A percentile compares a stretch with the other conserved stretches of the same genome.
Evolutionary conservation across 2,888 invertebrate genomes (phyloP).

Genomic region (Trissoscelio sp.): DNA sequence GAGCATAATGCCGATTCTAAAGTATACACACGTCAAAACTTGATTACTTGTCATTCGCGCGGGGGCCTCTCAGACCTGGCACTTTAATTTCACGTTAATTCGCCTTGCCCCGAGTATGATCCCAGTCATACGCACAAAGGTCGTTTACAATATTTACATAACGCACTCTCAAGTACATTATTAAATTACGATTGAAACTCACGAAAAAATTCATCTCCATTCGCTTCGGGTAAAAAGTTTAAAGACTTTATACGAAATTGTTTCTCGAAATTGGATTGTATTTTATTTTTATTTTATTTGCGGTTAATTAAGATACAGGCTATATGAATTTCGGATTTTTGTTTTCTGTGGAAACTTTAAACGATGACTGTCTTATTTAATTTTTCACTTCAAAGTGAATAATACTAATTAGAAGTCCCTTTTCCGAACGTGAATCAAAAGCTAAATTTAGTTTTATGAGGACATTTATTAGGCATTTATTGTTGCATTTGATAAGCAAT

Average conservation of each 20-base stretch:
- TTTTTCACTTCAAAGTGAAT: too few relatives aligned
- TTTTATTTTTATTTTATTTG: neutral
- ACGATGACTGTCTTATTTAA: too few relatives aligned
- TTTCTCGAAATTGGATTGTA: neutral
- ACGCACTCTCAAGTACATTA: slow-evolving; percentile 30
- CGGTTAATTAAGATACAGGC: too few relatives aligned
- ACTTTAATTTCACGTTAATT: slow-evolving; percentile 64
- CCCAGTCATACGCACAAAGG: slow-evolving; percentile 35
- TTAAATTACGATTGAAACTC: slow-evolving; percentile 41
- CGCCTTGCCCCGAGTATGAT: slow-evolving; percentile 30
- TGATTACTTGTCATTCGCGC: slow-evolving; percentile 67
- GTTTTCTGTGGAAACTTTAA: too few relatives aligned
- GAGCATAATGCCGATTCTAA: slow-evolving; percentile 33
- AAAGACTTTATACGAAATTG: neutral
- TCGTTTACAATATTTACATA: slow-evolving; percentile 45
- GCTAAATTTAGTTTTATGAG: too few relatives aligned
- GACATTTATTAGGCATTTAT: too few relatives aligned
- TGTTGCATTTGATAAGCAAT: too few relatives aligned
- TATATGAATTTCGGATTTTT: too few relatives aligned
- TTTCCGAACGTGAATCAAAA: too few relatives aligned
- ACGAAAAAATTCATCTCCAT: slow-evolving; percentile 15
- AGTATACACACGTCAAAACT: slow-evolving; percentile 48
- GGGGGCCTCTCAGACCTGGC: slow-evolving; percentile 31
- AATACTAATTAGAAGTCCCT: too few relatives aligned
- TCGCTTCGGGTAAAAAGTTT: neutral